Percentiles rank a stretch among this genome's conserved stretches.
Conservation (phyloP, 2,797 vertebrate species). For the Delichon dasypus region DNA sequence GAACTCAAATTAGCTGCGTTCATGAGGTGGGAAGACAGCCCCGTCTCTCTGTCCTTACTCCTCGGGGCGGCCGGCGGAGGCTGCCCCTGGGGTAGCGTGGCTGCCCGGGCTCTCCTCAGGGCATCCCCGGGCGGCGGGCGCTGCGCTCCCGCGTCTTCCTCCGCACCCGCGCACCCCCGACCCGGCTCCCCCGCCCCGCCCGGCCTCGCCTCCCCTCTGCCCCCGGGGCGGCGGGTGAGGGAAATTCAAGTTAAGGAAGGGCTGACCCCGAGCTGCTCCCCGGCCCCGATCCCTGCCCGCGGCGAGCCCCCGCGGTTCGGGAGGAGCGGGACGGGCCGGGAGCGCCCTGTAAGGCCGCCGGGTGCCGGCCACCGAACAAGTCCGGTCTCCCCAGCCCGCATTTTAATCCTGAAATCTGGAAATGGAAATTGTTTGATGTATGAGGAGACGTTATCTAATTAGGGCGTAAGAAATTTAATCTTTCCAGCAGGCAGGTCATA, state of each 20-base stretch:
- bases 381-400: slow-evolving; percentile 50
- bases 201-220: neutral
- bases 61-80: neutral
- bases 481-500: slow-evolving; percentile 98
- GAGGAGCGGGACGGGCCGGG: neutral
- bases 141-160: neutral
- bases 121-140: neutral
- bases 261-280: neutral
- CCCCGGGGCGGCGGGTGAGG: neutral
- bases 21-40: neutral
- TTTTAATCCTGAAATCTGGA: slow-evolving; percentile 86
- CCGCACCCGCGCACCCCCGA: neutral
- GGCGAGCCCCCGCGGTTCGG: neutral
- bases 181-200: neutral
- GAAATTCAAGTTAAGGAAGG: neutral
- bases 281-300: neutral
- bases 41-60: too few species aligned
- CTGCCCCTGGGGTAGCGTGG: neutral
- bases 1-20: neutral
- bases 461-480: slow-evolving; percentile 98
- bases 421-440: slow-evolving; percentile 93
- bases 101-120: neutral
- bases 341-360: neutral
- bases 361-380: neutral
- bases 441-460: slow-evolving; percentile 97